phyloP scores from a whole-genome alignment of 2,113 vertebrate genomes.

The Hydropotes inermis region DNA sequence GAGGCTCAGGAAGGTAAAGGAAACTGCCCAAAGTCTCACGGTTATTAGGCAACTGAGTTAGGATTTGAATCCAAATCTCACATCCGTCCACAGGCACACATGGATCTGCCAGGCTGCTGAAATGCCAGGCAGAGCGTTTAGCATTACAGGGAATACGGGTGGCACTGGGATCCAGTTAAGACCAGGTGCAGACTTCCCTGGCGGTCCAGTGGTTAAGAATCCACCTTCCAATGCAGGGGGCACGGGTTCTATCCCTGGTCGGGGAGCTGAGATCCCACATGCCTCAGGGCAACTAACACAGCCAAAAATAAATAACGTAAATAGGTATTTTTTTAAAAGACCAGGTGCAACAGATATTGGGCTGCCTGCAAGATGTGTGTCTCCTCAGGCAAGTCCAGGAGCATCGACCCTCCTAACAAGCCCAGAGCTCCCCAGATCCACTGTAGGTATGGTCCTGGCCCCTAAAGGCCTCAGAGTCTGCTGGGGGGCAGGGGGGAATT shows the following conservation, averaged over 20 bases:
- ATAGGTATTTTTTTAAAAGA: not conserved
- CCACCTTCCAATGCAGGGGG: not conserved
- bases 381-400: not conserved
- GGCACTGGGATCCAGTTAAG: not conserved
- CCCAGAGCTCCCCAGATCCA: not conserved
- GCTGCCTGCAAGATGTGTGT: not conserved
- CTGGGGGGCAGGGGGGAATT: not conserved
- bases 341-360: not conserved
- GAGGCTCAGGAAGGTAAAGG: not conserved
- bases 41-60: not conserved
- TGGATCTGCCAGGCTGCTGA: not conserved
- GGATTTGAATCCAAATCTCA: not conserved
- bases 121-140: not conserved
- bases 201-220: not conserved
- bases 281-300: not conserved
- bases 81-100: fast-evolving
- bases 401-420: not conserved
- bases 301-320: not conserved
- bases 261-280: not conserved
- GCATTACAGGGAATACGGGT: not conserved
- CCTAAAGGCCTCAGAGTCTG: not conserved
- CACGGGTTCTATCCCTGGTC: not conserved
- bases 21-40: not conserved
- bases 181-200: not conserved
- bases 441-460: not conserved